These are phyloP conservation scores for Rhingia rostrata DNA, from an alignment of 2,888 invertebrate species.

Conservation along the genomic window DNA sequence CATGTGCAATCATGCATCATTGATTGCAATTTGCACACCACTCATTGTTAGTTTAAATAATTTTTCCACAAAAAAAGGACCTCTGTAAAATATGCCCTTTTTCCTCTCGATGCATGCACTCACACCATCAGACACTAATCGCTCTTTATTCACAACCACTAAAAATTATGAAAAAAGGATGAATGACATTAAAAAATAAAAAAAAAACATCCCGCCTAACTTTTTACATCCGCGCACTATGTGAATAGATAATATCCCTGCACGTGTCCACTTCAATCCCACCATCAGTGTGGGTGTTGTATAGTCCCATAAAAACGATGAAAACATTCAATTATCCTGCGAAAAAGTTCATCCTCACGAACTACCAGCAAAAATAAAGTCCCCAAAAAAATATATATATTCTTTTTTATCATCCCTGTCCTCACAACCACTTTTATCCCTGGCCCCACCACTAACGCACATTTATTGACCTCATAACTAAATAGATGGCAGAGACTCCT, in stretches of 20 bases:
- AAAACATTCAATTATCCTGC: slow-evolving; percentile 63
- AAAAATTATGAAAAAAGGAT: no score
- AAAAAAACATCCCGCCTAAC: background rate
- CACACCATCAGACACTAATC: no score
- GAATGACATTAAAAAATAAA: background rate
- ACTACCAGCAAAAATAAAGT: background rate
- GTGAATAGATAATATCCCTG: slow-evolving; percentile 2
- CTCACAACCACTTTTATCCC: background rate
- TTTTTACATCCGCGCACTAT: slow-evolving; percentile 16
- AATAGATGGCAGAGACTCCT: slow-evolving; percentile 30
- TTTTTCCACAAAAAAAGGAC: no score
- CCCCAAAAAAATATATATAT: slow-evolving; percentile 1
- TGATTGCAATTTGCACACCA: no score
- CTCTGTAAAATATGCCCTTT: no score
- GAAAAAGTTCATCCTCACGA: slow-evolving; percentile 56
- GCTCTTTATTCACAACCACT: no score
- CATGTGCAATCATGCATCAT: no score
- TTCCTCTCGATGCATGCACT: no score
- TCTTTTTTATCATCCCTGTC: background rate
- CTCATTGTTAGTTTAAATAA: no score
- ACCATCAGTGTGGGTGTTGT: background rate
- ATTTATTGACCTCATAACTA: slow-evolving; percentile 33
- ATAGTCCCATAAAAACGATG: slow-evolving; percentile 49
- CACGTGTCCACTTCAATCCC: background rate
- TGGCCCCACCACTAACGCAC: background rate